These are phyloP conservation scores for Glyptemys insculpta DNA, from an alignment of 2,797 vertebrate genomes.

Conservation along the genomic window DNA sequence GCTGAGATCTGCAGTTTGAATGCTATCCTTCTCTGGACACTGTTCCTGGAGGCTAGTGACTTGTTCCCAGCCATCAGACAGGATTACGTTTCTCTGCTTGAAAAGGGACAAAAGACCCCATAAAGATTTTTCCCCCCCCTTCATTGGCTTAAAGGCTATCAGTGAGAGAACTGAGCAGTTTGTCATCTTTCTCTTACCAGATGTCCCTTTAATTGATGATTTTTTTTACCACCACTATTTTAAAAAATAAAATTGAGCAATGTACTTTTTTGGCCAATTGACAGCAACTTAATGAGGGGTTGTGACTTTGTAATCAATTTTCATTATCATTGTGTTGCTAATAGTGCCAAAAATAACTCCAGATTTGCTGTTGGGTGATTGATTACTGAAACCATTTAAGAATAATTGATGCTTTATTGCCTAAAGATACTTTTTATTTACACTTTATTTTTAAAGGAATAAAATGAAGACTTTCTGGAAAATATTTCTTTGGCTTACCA, in stretches of 20 bases:
- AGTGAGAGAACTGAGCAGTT: constrained; percentile 42
- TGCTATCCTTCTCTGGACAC: constrained; percentile 10
- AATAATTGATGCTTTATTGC: constrained; percentile 71
- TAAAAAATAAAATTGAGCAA: constrained; percentile 66
- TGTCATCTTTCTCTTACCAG: constrained; percentile 73
- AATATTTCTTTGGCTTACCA: background rate
- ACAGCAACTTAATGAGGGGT: constrained; percentile 74
- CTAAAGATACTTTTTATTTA: constrained; percentile 50
- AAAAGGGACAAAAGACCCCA: background rate
- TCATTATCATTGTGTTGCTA: constrained; percentile 80
- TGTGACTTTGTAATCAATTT: constrained; percentile 81
- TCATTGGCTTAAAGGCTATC: constrained; percentile 14
- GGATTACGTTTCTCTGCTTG: constrained; percentile 21
- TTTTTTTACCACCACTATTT: constrained; percentile 57
- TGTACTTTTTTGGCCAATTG: constrained; percentile 63
- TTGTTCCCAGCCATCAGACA: background rate
- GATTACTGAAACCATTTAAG: constrained; percentile 76
- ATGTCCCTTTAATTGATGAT: constrained; percentile 74
- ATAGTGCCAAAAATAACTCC: constrained; percentile 80
- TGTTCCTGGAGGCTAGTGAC: background rate
- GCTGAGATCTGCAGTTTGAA: background rate
- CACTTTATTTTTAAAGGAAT: constrained; percentile 24
- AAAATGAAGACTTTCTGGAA: background rate
- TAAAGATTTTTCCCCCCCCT: constrained; percentile 25
- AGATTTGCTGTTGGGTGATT: constrained; percentile 75